Evolutionary conservation across 2,113 vertebrate genomes (phyloP).

Genomic region (Chunga burmeisteri): DNA sequence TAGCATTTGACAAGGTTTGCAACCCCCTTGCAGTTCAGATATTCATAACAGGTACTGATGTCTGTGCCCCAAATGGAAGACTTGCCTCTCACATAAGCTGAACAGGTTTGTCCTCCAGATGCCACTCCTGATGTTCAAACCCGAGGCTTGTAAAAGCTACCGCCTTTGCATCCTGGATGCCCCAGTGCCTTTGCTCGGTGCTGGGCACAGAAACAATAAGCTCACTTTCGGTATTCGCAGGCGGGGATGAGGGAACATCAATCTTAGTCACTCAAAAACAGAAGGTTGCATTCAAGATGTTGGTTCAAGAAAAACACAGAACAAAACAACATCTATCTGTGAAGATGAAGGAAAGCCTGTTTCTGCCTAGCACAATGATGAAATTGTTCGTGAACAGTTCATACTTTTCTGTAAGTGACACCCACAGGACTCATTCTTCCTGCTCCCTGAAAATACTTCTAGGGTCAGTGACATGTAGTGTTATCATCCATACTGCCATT

Average conservation of each 20-base stretch:
- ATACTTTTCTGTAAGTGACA: background rate
- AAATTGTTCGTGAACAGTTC: slow-evolving; percentile 13
- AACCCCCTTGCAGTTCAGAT: background rate
- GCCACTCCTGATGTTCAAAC: background rate
- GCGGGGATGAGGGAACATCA: background rate
- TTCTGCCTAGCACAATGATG: background rate
- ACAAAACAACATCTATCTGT: slow-evolving; percentile 41
- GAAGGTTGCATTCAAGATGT: slow-evolving; percentile 36
- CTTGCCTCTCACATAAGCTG: background rate
- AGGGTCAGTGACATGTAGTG: background rate
- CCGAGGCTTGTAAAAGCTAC: background rate
- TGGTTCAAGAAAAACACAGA: slow-evolving; percentile 38
- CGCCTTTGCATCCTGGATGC: background rate
- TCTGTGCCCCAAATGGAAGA: background rate
- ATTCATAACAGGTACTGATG: background rate
- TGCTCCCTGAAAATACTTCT: background rate
- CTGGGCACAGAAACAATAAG: background rate
- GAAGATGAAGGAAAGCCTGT: slow-evolving; percentile 27
- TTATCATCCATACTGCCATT: background rate
- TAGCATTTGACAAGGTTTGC: background rate
- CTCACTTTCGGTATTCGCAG: background rate
- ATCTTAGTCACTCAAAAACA: slow-evolving; percentile 39
- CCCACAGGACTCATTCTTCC: background rate
- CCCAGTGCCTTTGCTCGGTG: background rate
- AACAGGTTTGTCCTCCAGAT: background rate